Percentiles rank a stretch among this genome's conserved stretches.
Evolutionary conservation across 2,797 vertebrate genomes (phyloP).

Genomic region (Protosalanx chinensis): DNA sequence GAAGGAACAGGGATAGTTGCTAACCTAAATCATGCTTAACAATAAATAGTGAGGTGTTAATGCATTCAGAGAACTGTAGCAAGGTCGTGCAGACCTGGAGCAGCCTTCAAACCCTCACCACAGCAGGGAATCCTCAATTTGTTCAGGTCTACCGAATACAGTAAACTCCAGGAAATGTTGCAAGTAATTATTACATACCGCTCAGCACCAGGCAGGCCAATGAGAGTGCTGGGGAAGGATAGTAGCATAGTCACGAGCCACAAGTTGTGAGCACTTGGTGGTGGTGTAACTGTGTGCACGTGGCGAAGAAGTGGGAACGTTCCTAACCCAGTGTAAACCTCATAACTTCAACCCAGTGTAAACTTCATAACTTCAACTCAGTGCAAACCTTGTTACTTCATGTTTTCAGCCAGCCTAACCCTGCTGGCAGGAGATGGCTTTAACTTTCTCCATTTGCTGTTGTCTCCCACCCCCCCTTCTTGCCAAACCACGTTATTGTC

Average conservation of each 20-base stretch:
- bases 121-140: neutral
- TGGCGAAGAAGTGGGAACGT: too few species aligned
- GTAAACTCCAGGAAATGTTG: neutral
- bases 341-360: neutral
- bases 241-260: neutral
- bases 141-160: neutral
- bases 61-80: slow-evolving; percentile 6
- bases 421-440: too few species aligned
- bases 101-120: neutral
- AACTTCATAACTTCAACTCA: too few species aligned
- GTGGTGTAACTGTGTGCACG: neutral
- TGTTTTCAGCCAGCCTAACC: too few species aligned
- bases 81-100: neutral
- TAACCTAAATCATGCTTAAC: neutral
- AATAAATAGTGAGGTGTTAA: neutral
- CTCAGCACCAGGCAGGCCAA: neutral
- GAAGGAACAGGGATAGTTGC: neutral
- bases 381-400: too few species aligned
- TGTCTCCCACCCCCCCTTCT: too few species aligned
- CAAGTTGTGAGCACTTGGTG: neutral
- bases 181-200: neutral
- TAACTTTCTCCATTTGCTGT: too few species aligned
- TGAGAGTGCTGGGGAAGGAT: neutral
- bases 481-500: too few species aligned
- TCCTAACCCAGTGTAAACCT: neutral